phyloP scores from a whole-genome alignment of 35 echinoderm and acorn worm species.

The Anneissia japonica region DNA sequence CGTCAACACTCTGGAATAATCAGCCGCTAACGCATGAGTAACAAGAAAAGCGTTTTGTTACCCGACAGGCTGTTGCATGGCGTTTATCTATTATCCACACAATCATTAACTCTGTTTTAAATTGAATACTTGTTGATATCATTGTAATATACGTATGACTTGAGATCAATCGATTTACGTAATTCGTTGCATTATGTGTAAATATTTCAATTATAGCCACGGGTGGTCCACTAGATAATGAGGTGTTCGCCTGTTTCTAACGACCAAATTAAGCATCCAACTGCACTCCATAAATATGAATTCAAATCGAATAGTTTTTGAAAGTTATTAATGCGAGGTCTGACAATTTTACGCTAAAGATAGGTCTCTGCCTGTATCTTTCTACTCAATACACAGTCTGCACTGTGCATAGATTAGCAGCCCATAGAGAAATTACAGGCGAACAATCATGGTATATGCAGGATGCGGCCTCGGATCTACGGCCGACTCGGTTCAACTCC shows the following conservation, averaged over 20 bases:
- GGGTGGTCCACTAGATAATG: background rate
- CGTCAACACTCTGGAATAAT: background rate
- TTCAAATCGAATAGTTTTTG: too few relatives aligned
- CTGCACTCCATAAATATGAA: too few relatives aligned
- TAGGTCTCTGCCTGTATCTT: too few relatives aligned
- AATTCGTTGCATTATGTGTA: background rate
- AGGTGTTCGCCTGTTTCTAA: background rate
- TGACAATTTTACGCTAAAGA: too few relatives aligned
- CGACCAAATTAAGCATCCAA: background rate
- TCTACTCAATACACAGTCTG: too few relatives aligned
- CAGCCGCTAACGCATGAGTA: background rate
- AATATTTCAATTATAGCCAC: background rate
- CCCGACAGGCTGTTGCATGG: background rate
- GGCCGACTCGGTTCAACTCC: too few relatives aligned
- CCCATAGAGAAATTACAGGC: too few relatives aligned
- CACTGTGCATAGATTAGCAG: too few relatives aligned
- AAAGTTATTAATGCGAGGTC: too few relatives aligned
- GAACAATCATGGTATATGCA: too few relatives aligned
- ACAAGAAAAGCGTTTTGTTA: background rate
- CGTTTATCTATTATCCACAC: background rate
- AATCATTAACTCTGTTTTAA: background rate
- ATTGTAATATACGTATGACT: background rate
- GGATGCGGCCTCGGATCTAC: too few relatives aligned
- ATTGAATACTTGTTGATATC: background rate
- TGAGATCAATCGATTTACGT: background rate